These are phyloP conservation scores for Phyllotreta striolata DNA, from an alignment of 2,888 invertebrate genomes.

Conservation along the genomic window DNA sequence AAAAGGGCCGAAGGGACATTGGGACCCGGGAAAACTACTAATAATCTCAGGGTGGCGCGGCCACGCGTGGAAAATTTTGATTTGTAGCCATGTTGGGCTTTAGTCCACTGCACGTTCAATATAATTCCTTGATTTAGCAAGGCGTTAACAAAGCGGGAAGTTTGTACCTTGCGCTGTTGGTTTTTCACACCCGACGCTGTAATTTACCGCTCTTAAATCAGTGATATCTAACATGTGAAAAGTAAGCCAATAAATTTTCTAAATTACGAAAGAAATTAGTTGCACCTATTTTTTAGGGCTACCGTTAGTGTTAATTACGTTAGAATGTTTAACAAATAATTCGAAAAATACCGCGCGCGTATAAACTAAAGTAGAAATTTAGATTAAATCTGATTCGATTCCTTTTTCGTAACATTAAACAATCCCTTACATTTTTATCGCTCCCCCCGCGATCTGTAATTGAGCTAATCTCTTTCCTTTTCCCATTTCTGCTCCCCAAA, in stretches of 20 bases:
- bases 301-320: not conserved
- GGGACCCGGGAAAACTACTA: constrained; percentile 33
- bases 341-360: constrained; percentile 14
- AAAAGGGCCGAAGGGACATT: not conserved
- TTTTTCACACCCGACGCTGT: constrained; percentile 2
- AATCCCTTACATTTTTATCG: constrained; percentile 36
- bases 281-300: too few relatives aligned
- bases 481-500: constrained; percentile 36
- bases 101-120: constrained; percentile 10
- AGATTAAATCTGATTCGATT: constrained; percentile 35
- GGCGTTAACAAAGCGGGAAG: constrained; percentile 7
- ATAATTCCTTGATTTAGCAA: constrained; percentile 6
- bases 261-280: too few relatives aligned
- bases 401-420: constrained; percentile 38
- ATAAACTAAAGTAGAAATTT: constrained; percentile 28
- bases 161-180: constrained; percentile 4
- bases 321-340: constrained; percentile 2
- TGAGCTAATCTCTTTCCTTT: constrained; percentile 33
- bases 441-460: constrained; percentile 34
- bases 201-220: constrained; percentile 1
- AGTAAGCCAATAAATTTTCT: too few relatives aligned
- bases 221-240: not conserved
- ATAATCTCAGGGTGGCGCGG: constrained; percentile 30
- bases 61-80: constrained; percentile 34
- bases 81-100: constrained; percentile 23